These are phyloP conservation scores for Chironomus riparius DNA, from an alignment of 2,888 invertebrate species.

Conservation along the genomic window DNA sequence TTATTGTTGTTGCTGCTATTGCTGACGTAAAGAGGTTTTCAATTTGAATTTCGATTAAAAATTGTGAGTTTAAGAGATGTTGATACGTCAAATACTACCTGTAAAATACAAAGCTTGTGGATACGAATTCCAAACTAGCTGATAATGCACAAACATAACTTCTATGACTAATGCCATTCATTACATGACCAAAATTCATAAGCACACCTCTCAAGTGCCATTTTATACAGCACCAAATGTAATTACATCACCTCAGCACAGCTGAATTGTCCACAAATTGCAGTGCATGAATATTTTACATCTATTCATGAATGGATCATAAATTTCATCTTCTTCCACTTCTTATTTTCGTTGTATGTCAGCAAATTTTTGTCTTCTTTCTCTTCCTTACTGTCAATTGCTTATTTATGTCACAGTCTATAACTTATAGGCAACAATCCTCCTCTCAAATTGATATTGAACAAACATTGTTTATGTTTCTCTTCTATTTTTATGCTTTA, in stretches of 20 bases:
- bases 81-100: no score
- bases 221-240: no score
- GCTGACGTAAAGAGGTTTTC: neutral
- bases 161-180: neutral
- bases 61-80: no score
- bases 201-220: no score
- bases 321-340: no score
- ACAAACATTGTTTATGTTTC: neutral
- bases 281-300: no score
- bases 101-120: no score
- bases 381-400: slow-evolving; percentile 1
- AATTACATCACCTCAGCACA: no score
- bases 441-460: slow-evolving; percentile 13
- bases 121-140: neutral
- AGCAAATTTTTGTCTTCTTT: slow-evolving; percentile 10
- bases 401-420: slow-evolving; percentile 12
- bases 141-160: neutral
- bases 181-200: no score
- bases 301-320: no score
- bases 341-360: neutral
- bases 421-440: neutral
- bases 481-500: neutral
- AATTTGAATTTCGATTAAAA: neutral
- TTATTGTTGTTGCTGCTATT: neutral
- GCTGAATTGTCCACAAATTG: no score